Evolutionary conservation across 2,113 vertebrate species (phyloP).

Genomic region (Ornithorhynchus anatinus): DNA sequence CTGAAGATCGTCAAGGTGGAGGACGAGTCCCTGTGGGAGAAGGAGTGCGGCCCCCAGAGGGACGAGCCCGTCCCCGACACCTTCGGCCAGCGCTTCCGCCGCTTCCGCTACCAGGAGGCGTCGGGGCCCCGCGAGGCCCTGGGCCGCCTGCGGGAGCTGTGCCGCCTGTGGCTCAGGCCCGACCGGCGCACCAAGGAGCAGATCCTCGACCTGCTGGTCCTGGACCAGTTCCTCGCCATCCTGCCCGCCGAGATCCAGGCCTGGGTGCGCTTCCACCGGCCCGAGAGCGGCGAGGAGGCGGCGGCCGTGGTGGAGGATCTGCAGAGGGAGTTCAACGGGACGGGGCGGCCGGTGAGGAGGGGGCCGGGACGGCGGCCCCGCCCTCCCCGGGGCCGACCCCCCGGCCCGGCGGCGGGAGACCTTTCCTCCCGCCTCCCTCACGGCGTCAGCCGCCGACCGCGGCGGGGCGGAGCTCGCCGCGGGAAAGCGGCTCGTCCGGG

Average conservation of each 20-base stretch:
- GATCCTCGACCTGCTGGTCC: constrained; percentile 6
- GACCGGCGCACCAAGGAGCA: constrained; percentile 20
- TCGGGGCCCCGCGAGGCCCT: constrained; percentile 18
- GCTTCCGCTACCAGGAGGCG: constrained; percentile 24
- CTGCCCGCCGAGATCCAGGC: constrained; percentile 1
- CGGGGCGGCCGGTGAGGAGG: not conserved
- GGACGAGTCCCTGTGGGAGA: no score
- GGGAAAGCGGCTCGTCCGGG: not conserved
- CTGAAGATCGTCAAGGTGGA: no score
- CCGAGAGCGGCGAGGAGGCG: constrained; percentile 3
- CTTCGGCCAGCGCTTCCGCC: constrained; percentile 9
- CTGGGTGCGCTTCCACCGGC: constrained; percentile 17
- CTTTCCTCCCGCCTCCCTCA: no score
- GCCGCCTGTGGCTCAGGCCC: constrained; percentile 16
- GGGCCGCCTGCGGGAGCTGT: constrained; percentile 10
- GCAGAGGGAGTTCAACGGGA: not conserved
- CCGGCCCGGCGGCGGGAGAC: no score
- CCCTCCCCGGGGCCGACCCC: not conserved
- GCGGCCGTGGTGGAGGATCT: constrained; percentile 18
- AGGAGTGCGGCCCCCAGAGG: no score
- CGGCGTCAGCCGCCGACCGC: no score
- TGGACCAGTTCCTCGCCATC: constrained; percentile 29
- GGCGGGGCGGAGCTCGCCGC: no score
- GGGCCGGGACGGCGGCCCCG: not conserved
- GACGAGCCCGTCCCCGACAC: not conserved